phyloP scores from a whole-genome alignment of 2,888 invertebrate species.

The Eristalis arbustorum region DNA sequence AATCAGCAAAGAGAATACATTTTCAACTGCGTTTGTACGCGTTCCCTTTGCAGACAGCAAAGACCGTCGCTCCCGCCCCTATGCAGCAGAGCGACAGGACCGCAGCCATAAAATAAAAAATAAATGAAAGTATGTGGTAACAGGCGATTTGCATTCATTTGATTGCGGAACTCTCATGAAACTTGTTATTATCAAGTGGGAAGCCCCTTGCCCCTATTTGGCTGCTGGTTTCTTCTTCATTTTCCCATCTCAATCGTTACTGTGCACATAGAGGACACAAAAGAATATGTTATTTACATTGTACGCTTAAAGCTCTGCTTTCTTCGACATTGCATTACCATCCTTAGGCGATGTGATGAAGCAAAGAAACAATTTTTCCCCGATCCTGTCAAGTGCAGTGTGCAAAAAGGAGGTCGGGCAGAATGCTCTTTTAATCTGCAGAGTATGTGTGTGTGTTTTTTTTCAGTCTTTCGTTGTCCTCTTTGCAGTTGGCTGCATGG shows the following conservation, averaged over 20 bases:
- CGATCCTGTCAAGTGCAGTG: constrained; percentile 26
- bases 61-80: no score
- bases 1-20: neutral
- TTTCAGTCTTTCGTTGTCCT: neutral
- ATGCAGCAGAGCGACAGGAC: neutral
- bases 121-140: constrained; percentile 1
- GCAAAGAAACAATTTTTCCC: constrained; percentile 19
- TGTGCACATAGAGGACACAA: constrained; percentile 13
- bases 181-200: constrained; percentile 42
- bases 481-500: neutral
- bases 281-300: constrained; percentile 36
- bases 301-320: constrained; percentile 12
- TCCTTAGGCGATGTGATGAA: constrained; percentile 22
- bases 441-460: constrained; percentile 5
- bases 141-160: constrained; percentile 52
- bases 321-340: constrained; percentile 5
- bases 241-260: constrained; percentile 42
- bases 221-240: neutral
- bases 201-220: constrained; percentile 31
- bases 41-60: neutral
- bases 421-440: constrained; percentile 23
- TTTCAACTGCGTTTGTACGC: neutral
- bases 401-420: constrained; percentile 5
- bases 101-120: neutral
- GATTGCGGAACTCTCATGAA: constrained; percentile 45